Percentiles rank a stretch among this genome's conserved stretches.
Evolutionary conservation across 2,797 vertebrate species (phyloP).

Genomic region (Paratrypauchen microcephalus): DNA sequence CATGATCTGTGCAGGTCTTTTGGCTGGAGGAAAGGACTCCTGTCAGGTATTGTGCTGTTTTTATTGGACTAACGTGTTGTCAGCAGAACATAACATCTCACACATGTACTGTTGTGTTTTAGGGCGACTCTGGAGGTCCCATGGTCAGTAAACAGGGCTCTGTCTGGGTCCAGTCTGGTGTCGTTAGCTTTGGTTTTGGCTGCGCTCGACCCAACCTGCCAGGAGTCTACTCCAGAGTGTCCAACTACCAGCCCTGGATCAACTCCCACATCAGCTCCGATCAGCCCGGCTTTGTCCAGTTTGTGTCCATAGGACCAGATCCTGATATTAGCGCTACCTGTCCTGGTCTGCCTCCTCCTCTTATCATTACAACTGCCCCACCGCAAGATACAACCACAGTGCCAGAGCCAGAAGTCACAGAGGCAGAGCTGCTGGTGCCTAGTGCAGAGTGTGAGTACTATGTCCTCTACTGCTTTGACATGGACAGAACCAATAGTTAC

Average conservation of each 20-base stretch:
- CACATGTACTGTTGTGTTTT: background rate
- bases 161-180: constrained; percentile 69
- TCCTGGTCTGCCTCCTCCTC: constrained; percentile 30
- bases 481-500: too few relatives aligned
- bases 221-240: constrained; percentile 68
- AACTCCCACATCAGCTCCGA: constrained; percentile 38
- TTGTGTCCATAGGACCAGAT: constrained; percentile 49
- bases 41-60: constrained; percentile 51
- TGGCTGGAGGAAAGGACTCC: constrained; percentile 60
- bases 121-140: constrained; percentile 65
- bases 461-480: too few relatives aligned
- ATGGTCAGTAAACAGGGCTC: constrained; percentile 54
- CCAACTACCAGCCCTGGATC: constrained; percentile 66
- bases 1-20: constrained; percentile 71
- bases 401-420: too few relatives aligned
- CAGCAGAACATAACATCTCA: background rate
- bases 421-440: too few relatives aligned
- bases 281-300: constrained; percentile 61
- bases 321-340: constrained; percentile 50
- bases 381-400: too few relatives aligned
- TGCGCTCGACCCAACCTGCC: constrained; percentile 58
- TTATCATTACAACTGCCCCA: too few relatives aligned
- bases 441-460: too few relatives aligned
- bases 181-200: constrained; percentile 60
- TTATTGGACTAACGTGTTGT: background rate